Evolutionary conservation across 2,888 invertebrate genomes (phyloP).

Genomic region (Doris montereyensis): DNA sequence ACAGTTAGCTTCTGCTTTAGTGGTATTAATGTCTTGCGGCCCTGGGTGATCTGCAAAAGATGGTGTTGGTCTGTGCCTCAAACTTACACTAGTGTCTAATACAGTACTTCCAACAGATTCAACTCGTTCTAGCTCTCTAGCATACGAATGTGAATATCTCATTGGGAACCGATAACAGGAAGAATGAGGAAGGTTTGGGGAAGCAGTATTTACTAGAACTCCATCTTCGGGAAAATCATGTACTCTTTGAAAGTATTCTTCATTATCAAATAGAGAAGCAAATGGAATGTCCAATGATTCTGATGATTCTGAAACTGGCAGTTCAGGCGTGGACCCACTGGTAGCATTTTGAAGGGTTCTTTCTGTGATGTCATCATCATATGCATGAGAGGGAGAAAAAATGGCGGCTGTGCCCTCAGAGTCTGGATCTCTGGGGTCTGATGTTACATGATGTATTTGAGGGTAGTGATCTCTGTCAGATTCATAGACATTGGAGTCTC

Average conservation of each 20-base stretch:
- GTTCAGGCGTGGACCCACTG: slow-evolving; percentile 33
- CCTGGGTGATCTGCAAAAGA: neutral
- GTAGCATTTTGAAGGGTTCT: neutral
- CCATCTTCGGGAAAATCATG: neutral
- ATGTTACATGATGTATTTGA: neutral
- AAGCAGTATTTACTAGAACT: neutral
- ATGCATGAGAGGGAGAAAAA: too few species aligned
- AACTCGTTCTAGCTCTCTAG: neutral
- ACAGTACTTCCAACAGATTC: too few species aligned
- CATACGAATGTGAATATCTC: slow-evolving; percentile 25
- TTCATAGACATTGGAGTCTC: neutral
- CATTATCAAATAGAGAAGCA: slow-evolving; percentile 33
- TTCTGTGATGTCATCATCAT: neutral
- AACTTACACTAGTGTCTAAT: neutral
- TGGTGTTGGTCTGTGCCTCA: neutral
- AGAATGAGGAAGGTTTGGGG: neutral
- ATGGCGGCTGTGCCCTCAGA: neutral
- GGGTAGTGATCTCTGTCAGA: neutral
- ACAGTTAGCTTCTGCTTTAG: too few species aligned
- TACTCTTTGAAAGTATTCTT: neutral
- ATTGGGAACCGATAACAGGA: neutral
- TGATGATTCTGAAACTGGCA: slow-evolving; percentile 29
- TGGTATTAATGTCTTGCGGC: neutral
- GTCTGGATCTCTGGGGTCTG: slow-evolving; percentile 6
- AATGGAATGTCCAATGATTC: slow-evolving; percentile 33